A percentile compares a stretch with the other conserved stretches of the same genome.
phyloP scores from a whole-genome alignment of 2,888 invertebrate genomes.

The Xestobium rufovillosum region DNA sequence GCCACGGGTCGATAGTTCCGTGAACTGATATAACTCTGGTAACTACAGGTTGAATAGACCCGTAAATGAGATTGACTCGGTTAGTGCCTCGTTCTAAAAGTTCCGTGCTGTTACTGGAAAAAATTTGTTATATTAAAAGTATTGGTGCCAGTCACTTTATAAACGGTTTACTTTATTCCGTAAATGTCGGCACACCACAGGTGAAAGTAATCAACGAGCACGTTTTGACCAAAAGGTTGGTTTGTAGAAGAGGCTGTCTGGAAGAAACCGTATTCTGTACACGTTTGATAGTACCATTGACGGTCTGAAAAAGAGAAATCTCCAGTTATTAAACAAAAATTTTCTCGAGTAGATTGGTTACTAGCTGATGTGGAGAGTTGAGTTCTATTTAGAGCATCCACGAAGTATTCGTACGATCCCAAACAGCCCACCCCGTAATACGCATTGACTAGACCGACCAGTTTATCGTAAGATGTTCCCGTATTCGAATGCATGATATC shows the following conservation, averaged over 20 bases:
- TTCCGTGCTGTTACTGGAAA: not conserved
- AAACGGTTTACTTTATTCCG: slow-evolving; percentile 60
- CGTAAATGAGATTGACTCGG: slow-evolving; percentile 6
- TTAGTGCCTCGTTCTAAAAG: slow-evolving; percentile 1
- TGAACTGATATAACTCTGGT: slow-evolving; percentile 11
- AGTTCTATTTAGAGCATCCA: too few species aligned
- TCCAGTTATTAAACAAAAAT: too few species aligned
- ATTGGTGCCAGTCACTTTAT: too few species aligned
- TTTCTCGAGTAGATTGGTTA: too few species aligned
- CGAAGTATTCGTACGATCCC: too few species aligned
- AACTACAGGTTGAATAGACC: slow-evolving; percentile 4
- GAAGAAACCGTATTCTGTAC: slow-evolving; percentile 93
- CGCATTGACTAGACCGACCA: slow-evolving; percentile 10
- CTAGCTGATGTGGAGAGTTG: too few species aligned
- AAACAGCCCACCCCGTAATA: not conserved
- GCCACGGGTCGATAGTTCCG: slow-evolving; percentile 13
- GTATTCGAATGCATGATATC: slow-evolving; percentile 7
- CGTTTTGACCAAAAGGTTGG: slow-evolving; percentile 64
- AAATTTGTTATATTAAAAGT: too few species aligned
- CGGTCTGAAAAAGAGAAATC: slow-evolving; percentile 48
- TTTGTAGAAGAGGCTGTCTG: slow-evolving; percentile 71
- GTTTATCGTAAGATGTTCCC: slow-evolving; percentile 18
- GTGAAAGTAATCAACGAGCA: slow-evolving; percentile 69
- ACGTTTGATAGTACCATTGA: slow-evolving; percentile 93
- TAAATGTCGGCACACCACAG: slow-evolving; percentile 79